These are phyloP conservation scores for Reticulitermes lucifugus DNA, from an alignment of 2,888 invertebrate genomes.

Conservation along the genomic window DNA sequence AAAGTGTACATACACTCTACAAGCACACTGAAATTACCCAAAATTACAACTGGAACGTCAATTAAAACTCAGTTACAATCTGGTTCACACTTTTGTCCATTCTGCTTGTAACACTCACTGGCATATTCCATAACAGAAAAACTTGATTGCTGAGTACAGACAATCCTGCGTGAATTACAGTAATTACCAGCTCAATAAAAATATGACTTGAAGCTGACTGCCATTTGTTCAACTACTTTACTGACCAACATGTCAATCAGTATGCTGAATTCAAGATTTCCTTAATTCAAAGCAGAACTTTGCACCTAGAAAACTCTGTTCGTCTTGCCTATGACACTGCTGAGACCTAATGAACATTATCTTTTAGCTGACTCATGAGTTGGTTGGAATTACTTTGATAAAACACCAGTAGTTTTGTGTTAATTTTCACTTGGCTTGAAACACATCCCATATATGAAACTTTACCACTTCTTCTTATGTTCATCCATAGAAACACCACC, in stretches of 20 bases:
- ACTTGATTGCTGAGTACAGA: background rate
- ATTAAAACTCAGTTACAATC: background rate
- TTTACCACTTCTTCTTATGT: constrained; percentile 97
- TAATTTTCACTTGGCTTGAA: background rate
- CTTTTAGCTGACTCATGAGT: background rate
- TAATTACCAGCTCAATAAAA: background rate
- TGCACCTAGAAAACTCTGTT: background rate
- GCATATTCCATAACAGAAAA: background rate
- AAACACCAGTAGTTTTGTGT: background rate
- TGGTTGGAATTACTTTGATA: background rate
- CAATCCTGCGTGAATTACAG: background rate
- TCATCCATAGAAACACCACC: constrained; percentile 99
- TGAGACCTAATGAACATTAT: background rate
- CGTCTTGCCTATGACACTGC: background rate
- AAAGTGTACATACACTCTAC: background rate
- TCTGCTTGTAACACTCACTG: background rate
- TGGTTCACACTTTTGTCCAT: background rate
- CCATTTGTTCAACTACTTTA: background rate
- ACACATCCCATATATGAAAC: background rate
- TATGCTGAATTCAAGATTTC: background rate
- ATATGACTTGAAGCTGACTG: background rate
- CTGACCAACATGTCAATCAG: background rate
- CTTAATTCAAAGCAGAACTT: background rate
- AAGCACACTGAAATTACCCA: background rate
- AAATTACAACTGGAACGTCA: background rate